These are phyloP conservation scores for Pontoporia blainvillei DNA, from an alignment of 2,113 vertebrate genomes.

Conservation along the genomic window DNA sequence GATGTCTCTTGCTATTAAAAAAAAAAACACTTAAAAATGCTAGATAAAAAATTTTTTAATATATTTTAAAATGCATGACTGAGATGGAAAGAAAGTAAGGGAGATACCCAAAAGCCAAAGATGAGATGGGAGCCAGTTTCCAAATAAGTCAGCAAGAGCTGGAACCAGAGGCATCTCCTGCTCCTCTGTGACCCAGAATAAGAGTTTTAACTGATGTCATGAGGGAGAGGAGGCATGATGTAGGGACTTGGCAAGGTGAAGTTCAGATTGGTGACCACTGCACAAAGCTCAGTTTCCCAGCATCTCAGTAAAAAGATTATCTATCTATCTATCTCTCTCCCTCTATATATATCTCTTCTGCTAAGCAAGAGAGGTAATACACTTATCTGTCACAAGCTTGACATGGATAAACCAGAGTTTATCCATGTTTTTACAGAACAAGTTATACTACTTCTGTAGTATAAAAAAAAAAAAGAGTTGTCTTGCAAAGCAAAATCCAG, in stretches of 20 bases:
- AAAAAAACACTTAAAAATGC: background rate
- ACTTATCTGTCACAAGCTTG: background rate
- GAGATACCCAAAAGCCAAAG: background rate
- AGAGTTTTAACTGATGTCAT: background rate
- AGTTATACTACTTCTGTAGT: background rate
- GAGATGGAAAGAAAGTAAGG: background rate
- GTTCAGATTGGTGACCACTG: background rate
- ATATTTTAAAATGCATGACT: background rate
- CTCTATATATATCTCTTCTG: background rate
- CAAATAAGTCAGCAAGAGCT: background rate
- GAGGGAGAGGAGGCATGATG: background rate
- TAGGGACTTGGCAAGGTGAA: background rate
- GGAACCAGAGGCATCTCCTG: background rate
- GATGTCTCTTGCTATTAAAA: background rate
- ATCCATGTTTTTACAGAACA: background rate
- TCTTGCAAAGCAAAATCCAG: background rate
- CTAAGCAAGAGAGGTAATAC: background rate
- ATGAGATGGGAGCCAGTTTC: background rate
- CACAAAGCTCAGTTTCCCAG: background rate
- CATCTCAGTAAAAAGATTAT: background rate
- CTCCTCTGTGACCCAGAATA: background rate
- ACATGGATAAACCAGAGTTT: background rate
- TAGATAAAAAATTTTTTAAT: background rate
- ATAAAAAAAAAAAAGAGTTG: background rate
- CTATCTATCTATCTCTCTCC: background rate